Conservation (phyloP, 1,140 invertebrate species). For the Diachasmimorpha longicaudata region DNA sequence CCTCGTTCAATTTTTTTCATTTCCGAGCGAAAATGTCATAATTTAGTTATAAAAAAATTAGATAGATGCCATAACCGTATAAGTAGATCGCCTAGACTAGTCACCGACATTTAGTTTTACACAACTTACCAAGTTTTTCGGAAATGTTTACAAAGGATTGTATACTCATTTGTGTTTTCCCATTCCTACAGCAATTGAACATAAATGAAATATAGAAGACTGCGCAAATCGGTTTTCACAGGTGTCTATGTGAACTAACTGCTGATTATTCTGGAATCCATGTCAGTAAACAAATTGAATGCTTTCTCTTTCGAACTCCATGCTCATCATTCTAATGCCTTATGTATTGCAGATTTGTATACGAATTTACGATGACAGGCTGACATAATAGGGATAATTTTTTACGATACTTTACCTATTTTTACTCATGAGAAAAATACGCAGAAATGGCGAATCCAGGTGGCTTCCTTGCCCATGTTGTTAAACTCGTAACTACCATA, state of each 20-base stretch:
- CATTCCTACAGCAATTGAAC: not conserved
- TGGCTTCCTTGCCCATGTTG: slow-evolving; percentile 49
- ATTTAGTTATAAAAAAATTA: not conserved
- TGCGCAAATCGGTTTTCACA: not conserved
- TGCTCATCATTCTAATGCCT: not conserved
- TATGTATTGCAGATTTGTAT: not conserved
- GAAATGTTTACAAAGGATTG: not conserved
- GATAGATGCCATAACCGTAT: not conserved
- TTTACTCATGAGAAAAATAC: not conserved
- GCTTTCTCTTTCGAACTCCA: not conserved
- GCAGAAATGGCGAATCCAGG: slow-evolving; percentile 49
- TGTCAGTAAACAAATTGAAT: not conserved
- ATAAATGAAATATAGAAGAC: not conserved
- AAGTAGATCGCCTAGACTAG: not conserved
- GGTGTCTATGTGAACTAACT: not conserved
- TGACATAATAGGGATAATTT: not conserved
- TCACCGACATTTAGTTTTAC: not conserved
- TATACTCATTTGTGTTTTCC: not conserved
- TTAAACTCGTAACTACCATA: slow-evolving; percentile 53
- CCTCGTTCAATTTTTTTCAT: not conserved
- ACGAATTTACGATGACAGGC: not conserved
- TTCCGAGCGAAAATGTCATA: not conserved
- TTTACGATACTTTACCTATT: not conserved
- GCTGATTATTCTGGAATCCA: not conserved
- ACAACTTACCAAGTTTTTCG: not conserved